Evolutionary conservation across 2,113 vertebrate genomes (phyloP).

Genomic region (Melanocharis versteri): DNA sequence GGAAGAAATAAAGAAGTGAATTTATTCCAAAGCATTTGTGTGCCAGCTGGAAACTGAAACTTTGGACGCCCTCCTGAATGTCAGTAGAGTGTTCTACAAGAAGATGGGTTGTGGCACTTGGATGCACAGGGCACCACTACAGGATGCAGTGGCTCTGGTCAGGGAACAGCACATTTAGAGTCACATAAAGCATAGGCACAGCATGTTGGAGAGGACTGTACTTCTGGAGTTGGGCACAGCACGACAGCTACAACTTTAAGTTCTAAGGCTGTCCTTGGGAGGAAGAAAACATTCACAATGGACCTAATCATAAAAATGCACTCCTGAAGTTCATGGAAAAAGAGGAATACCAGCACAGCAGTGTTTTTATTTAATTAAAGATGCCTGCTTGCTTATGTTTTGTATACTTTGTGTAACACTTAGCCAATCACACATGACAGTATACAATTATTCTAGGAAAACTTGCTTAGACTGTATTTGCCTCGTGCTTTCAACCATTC

Average conservation of each 20-base stretch:
- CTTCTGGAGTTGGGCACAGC: background rate
- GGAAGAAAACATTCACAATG: background rate
- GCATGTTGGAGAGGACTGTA: fast-evolving
- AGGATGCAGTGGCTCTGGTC: background rate
- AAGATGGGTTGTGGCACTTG: background rate
- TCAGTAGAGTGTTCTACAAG: background rate
- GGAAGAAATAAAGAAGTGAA: background rate
- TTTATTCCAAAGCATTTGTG: background rate
- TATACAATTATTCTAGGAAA: slow-evolving; percentile 56
- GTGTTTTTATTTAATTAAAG: slow-evolving; percentile 38
- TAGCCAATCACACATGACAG: slow-evolving; percentile 60
- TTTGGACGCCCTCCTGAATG: fast-evolving
- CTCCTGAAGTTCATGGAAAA: slow-evolving; percentile 4
- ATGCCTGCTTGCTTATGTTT: slow-evolving; percentile 9
- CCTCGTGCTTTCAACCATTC: slow-evolving; percentile 52
- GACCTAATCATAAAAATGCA: background rate
- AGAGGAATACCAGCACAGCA: background rate
- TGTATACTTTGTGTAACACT: slow-evolving; percentile 5
- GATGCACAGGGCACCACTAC: background rate
- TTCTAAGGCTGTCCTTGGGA: background rate
- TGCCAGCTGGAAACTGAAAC: background rate
- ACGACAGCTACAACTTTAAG: background rate
- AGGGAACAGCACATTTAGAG: background rate
- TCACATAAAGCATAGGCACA: background rate
- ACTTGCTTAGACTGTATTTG: slow-evolving; percentile 39